Percentiles rank a stretch among this genome's conserved stretches.
Evolutionary conservation across 2,113 vertebrate species (phyloP).

Genomic region (Calyptomena viridis): DNA sequence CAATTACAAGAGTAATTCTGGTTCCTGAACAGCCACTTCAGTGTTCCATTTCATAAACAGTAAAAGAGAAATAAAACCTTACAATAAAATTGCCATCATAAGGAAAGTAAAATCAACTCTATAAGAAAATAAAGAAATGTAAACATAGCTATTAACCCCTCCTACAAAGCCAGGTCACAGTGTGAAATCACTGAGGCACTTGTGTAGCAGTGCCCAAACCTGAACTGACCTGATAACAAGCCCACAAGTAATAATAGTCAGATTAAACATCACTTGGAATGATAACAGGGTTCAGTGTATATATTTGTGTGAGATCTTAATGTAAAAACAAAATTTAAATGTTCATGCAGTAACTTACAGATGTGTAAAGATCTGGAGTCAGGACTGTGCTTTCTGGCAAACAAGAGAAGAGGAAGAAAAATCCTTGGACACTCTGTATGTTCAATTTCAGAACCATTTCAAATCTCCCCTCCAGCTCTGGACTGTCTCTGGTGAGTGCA

Average conservation of each 20-base stretch:
- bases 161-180: not conserved
- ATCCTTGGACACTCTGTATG: not conserved
- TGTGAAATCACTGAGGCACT: too few relatives aligned
- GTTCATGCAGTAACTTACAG: not conserved
- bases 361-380: not conserved
- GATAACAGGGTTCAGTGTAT: not conserved
- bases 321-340: not conserved
- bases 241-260: not conserved
- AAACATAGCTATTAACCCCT: not conserved
- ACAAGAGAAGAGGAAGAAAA: not conserved
- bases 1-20: not conserved
- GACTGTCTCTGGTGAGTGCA: not conserved
- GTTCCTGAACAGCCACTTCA: not conserved
- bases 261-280: not conserved
- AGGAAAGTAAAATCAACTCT: not conserved
- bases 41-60: not conserved
- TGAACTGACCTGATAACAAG: not conserved
- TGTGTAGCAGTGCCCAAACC: not conserved
- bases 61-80: not conserved
- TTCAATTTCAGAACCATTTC: not conserved
- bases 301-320: not conserved
- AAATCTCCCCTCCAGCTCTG: not conserved
- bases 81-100: not conserved
- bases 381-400: not conserved
- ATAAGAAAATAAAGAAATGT: not conserved